phyloP scores from a whole-genome alignment of 2,113 vertebrate genomes.

The Alces alces region DNA sequence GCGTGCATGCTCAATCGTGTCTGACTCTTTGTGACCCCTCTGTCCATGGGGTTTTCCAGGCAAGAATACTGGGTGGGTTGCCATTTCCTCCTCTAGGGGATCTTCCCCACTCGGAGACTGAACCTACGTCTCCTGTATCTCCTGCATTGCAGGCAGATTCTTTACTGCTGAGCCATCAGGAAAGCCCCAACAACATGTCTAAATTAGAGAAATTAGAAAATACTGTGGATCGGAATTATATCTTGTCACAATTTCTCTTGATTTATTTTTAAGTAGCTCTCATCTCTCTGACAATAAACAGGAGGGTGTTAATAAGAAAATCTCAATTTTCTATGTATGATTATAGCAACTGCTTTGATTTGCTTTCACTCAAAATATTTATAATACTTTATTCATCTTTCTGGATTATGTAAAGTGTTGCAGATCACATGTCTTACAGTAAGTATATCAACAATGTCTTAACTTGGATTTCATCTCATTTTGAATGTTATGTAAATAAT shows the following conservation, averaged over 20 bases:
- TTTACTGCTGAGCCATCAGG: not conserved
- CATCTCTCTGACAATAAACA: not conserved
- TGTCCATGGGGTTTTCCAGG: not conserved
- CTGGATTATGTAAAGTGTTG: not conserved
- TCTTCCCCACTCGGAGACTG: not conserved
- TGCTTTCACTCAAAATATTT: not conserved
- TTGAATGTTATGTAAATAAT: not conserved
- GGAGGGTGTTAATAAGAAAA: not conserved
- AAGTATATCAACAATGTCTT: not conserved
- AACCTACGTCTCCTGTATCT: not conserved
- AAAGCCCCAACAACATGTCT: not conserved
- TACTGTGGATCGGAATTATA: not conserved
- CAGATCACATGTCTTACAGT: not conserved
- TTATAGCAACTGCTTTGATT: not conserved
- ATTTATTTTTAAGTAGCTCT: not conserved
- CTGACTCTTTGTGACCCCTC: not conserved
- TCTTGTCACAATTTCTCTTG: not conserved
- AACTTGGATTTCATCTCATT: not conserved
- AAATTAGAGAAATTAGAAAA: not conserved
- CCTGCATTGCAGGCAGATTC: not conserved
- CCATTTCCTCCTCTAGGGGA: not conserved
- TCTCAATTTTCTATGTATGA: not conserved
- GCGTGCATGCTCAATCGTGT: fast-evolving
- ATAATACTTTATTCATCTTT: not conserved
- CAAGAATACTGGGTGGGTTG: not conserved